phyloP scores from a whole-genome alignment of 2,888 invertebrate species.

The Ormyrus pomaceus region DNA sequence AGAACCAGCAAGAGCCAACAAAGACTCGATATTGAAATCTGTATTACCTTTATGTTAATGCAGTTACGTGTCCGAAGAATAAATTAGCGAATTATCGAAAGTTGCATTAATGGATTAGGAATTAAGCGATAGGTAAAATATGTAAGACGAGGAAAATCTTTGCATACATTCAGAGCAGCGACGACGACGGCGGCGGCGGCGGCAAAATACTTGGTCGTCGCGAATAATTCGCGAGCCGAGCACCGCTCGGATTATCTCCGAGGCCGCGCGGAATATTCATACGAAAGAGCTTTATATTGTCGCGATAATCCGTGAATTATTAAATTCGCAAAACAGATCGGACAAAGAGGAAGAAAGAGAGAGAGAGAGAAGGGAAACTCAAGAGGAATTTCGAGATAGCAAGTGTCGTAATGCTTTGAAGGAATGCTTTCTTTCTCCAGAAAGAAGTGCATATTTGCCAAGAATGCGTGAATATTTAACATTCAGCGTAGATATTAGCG shows the following conservation, averaged over 20 bases:
- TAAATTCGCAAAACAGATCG: conserved; percentile 37
- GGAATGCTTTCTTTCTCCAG: background rate
- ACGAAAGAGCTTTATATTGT: conserved; percentile 46
- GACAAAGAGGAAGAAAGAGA: background rate
- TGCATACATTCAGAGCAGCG: too few relatives aligned
- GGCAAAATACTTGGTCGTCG: background rate
- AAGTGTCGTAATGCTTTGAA: conserved; percentile 11
- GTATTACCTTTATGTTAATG: too few relatives aligned
- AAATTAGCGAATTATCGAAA: conserved; percentile 49
- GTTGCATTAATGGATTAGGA: conserved; percentile 36
- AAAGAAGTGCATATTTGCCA: too few relatives aligned
- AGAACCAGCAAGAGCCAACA: too few relatives aligned
- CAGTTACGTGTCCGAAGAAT: background rate
- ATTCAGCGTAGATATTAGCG: background rate
- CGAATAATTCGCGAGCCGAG: conserved; percentile 42
- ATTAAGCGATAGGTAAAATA: too few relatives aligned
- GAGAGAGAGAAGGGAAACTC: background rate
- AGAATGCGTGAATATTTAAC: background rate
- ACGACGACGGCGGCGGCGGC: too few relatives aligned
- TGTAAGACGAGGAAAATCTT: too few relatives aligned
- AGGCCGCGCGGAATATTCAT: conserved; percentile 50
- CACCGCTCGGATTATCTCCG: conserved; percentile 39
- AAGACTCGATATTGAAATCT: too few relatives aligned
- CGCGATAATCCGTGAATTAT: conserved; percentile 55
- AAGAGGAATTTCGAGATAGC: conserved; percentile 28